phyloP scores from a whole-genome alignment of 2,888 invertebrate genomes.

The Graphium colonna region DNA sequence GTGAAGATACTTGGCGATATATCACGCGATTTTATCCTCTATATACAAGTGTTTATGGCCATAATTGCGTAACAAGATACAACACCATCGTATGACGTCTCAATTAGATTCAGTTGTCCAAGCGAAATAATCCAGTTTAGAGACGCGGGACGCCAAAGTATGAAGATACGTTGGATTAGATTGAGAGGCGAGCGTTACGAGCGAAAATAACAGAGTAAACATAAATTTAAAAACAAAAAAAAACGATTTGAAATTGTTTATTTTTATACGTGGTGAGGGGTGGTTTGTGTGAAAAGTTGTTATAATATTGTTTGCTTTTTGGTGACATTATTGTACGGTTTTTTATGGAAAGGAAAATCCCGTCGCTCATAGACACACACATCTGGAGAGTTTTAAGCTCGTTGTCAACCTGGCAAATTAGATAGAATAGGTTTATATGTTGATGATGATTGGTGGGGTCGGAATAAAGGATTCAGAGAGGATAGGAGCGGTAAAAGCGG shows the following conservation, averaged over 20 bases:
- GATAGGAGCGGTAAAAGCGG: no score
- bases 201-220: conserved; percentile 23
- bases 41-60: conserved; percentile 24
- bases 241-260: neutral
- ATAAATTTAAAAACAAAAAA: neutral
- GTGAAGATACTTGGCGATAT: conserved; percentile 17
- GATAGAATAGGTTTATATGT: no score
- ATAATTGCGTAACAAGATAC: conserved; percentile 29
- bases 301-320: no score
- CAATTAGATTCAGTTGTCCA: conserved; percentile 59
- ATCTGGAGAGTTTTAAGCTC: no score
- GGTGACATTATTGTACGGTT: no score
- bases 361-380: no score
- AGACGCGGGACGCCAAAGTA: conserved; percentile 28
- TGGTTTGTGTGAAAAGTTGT: no score
- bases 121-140: conserved; percentile 52
- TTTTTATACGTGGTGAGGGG: no score
- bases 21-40: conserved; percentile 22
- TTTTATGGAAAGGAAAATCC: no score
- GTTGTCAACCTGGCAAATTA: no score
- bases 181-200: neutral
- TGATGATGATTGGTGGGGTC: no score
- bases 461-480: no score
- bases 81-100: conserved; percentile 37
- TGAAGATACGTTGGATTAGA: conserved; percentile 14